Percentiles rank a stretch among this genome's conserved stretches.
These are phyloP conservation scores for Patella depressa DNA, from an alignment of 2,888 invertebrate genomes.

Conservation along the genomic window DNA sequence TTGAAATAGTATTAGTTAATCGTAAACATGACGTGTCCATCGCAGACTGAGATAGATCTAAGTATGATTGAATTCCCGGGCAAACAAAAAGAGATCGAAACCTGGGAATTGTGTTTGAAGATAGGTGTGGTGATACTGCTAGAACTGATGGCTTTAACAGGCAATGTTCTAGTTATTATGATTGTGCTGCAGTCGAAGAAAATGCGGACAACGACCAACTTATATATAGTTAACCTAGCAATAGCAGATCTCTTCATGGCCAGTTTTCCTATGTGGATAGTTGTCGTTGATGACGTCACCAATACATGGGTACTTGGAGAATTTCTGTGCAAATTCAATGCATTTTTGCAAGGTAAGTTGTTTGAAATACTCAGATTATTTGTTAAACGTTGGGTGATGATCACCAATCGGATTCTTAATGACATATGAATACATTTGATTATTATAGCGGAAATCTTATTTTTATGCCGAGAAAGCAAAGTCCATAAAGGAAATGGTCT, in stretches of 20 bases:
- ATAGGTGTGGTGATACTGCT: conserved; percentile 41
- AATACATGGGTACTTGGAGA: conserved; percentile 83
- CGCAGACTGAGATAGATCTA: conserved; percentile 34
- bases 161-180: conserved; percentile 55
- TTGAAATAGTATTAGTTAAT: no score
- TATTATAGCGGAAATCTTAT: no score
- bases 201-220: conserved; percentile 67
- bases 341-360: conserved; percentile 80
- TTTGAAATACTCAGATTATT: no score
- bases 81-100: conserved; percentile 34
- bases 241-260: conserved; percentile 63
- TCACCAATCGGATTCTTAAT: no score
- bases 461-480: no score
- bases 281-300: conserved; percentile 82
- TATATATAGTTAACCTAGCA: conserved; percentile 65
- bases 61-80: conserved; percentile 42
- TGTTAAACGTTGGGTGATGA: no score
- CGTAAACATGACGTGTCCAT: background rate
- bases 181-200: conserved; percentile 52
- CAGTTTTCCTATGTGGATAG: conserved; percentile 81
- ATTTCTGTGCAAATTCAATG: conserved; percentile 84
- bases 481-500: no score
- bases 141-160: conserved; percentile 51
- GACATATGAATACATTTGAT: no score
- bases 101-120: conserved; percentile 55